Evolutionary conservation across 2,888 invertebrate species (phyloP).

Genomic region (Cerastis rubricosa): DNA sequence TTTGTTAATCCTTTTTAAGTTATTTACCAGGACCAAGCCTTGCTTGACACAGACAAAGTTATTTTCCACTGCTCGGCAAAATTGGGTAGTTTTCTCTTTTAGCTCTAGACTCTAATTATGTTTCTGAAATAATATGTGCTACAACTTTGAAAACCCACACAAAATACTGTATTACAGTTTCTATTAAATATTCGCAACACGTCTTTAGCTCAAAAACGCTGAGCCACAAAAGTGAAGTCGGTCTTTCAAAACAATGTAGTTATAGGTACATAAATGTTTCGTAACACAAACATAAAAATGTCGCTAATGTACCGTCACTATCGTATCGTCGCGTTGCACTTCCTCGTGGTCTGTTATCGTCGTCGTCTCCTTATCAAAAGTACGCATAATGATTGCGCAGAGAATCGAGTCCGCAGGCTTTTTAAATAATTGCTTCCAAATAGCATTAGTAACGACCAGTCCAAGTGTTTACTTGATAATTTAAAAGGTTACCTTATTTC

Average conservation of each 20-base stretch:
- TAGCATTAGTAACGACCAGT: conserved; percentile 30
- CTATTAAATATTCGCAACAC: conserved; percentile 12
- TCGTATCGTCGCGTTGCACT: conserved; percentile 74
- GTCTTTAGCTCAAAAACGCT: not conserved
- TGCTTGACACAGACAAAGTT: not conserved
- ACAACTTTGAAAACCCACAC: not conserved
- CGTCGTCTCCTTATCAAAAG: conserved; percentile 77
- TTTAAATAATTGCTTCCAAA: conserved; percentile 66
- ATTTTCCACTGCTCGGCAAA: not conserved
- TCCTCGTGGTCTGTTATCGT: conserved; percentile 83
- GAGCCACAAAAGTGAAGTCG: not conserved
- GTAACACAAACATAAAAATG: conserved; percentile 63
- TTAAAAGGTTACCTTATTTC: not conserved
- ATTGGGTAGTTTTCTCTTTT: not conserved
- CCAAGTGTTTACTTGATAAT: not conserved
- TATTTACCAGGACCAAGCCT: not conserved
- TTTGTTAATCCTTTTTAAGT: conserved; percentile 6
- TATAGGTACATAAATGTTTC: conserved; percentile 37
- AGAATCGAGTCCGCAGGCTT: conserved; percentile 56
- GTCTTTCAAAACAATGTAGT: conserved; percentile 44
- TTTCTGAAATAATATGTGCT: not conserved
- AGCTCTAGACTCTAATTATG: not conserved
- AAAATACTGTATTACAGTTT: conserved; percentile 10
- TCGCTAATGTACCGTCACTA: conserved; percentile 67
- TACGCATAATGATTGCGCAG: conserved; percentile 76